phyloP scores from a whole-genome alignment of 2,888 invertebrate species.

The Pterobdella sp. region DNA sequence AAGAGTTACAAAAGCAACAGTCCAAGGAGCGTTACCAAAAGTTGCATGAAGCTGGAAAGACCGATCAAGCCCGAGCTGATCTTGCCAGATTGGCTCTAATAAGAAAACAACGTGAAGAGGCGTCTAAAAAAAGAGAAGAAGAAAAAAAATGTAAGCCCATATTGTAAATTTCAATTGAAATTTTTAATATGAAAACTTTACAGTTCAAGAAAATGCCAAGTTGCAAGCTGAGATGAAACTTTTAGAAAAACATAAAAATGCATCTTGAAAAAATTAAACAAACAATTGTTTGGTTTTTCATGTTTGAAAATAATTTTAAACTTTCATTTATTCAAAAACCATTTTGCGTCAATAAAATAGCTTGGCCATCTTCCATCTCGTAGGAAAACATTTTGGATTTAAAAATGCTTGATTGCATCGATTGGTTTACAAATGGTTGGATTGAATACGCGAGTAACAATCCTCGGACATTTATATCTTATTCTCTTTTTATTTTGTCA shows the following conservation, averaged over 20 bases:
- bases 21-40: constrained; percentile 83
- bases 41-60: constrained; percentile 86
- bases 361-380: too few relatives aligned
- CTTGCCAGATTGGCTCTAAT: constrained; percentile 86
- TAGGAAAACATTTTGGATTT: too few relatives aligned
- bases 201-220: constrained; percentile 2
- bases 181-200: neutral
- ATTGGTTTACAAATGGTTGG: too few relatives aligned
- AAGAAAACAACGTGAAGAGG: constrained; percentile 86
- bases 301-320: too few relatives aligned
- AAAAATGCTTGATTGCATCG: too few relatives aligned
- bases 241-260: constrained; percentile 12
- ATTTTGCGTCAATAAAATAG: too few relatives aligned
- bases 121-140: constrained; percentile 78
- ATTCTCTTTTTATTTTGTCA: too few relatives aligned
- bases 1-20: constrained; percentile 82
- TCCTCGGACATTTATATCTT: too few relatives aligned
- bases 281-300: too few relatives aligned
- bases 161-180: neutral
- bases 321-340: too few relatives aligned
- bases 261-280: too few relatives aligned
- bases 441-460: too few relatives aligned
- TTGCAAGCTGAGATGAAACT: neutral
- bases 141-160: constrained; percentile 61
- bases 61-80: constrained; percentile 88